Conservation (phyloP, 1,140 invertebrate species). For the Anastatus disparis region DNA sequence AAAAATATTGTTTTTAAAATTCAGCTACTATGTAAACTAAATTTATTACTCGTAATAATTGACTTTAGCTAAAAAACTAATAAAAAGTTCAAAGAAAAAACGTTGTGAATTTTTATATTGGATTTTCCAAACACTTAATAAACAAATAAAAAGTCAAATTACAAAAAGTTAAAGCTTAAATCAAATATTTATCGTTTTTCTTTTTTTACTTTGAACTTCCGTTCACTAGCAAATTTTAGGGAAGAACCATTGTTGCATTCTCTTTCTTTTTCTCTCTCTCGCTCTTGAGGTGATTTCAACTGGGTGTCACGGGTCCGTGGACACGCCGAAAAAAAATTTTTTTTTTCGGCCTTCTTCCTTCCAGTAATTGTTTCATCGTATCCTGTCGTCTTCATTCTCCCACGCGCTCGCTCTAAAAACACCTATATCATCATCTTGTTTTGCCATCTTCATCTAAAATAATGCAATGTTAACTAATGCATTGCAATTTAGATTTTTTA, state of each 20-base stretch:
- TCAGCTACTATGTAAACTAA: too few species aligned
- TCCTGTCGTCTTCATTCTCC: slow-evolving; percentile 59
- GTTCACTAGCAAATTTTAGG: slow-evolving; percentile 38
- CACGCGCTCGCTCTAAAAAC: slow-evolving; percentile 43
- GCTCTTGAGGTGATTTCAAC: slow-evolving; percentile 54
- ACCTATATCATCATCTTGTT: slow-evolving; percentile 29
- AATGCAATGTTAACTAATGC: background rate
- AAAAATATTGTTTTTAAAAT: too few species aligned
- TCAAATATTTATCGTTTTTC: slow-evolving; percentile 22
- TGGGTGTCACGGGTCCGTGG: slow-evolving; percentile 57
- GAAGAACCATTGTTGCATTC: slow-evolving; percentile 41
- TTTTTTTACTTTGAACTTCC: slow-evolving; percentile 37
- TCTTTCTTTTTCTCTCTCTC: too few species aligned
- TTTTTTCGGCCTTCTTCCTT: slow-evolving; percentile 57
- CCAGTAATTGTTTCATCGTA: slow-evolving; percentile 62
- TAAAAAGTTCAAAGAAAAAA: too few species aligned
- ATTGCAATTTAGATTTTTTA: too few species aligned
- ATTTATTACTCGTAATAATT: too few species aligned
- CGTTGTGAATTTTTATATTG: too few species aligned
- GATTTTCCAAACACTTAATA: background rate
- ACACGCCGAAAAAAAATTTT: slow-evolving; percentile 52
- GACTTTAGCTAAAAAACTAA: too few species aligned
- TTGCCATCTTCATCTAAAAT: slow-evolving; percentile 44
- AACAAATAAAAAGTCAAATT: slow-evolving; percentile 8
- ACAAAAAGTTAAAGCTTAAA: background rate